phyloP scores from a whole-genome alignment of 1,140 invertebrate genomes.

The Drosophila lacteicornis region DNA sequence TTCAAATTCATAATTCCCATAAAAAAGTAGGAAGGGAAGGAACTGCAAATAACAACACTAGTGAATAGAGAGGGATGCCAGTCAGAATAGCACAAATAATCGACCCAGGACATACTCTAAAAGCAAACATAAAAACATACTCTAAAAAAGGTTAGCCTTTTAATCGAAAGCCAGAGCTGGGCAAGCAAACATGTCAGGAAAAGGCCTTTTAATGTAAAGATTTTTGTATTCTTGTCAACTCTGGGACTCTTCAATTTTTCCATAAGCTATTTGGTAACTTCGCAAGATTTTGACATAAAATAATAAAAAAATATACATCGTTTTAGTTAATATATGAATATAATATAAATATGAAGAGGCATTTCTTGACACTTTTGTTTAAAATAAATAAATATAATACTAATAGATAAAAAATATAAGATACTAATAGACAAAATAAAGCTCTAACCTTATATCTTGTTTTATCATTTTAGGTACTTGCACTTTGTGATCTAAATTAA shows the following conservation, averaged over 20 bases:
- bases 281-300: no score
- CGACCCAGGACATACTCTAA: constrained; percentile 25
- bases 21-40: constrained; percentile 6
- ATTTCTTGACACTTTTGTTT: no score
- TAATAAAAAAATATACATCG: no score
- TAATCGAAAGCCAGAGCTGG: background rate
- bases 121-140: background rate
- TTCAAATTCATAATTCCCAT: constrained; percentile 62
- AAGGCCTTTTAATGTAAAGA: background rate
- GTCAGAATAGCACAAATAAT: constrained; percentile 7
- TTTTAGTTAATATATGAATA: no score
- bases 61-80: background rate
- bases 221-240: background rate
- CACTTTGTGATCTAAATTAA: no score
- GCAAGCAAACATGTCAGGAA: constrained; percentile 2
- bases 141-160: background rate
- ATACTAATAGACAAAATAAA: no score
- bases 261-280: no score
- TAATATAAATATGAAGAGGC: no score
- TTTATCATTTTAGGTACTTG: background rate
- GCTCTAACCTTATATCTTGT: no score
- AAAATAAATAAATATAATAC: no score
- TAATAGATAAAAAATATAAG: no score
- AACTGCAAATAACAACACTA: constrained; percentile 10
- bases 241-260: background rate